Evolutionary conservation across 2,113 vertebrate genomes (phyloP), one percentile per base, ranked within the genome.

Genomic region (Nesogale talazaci): DNA sequence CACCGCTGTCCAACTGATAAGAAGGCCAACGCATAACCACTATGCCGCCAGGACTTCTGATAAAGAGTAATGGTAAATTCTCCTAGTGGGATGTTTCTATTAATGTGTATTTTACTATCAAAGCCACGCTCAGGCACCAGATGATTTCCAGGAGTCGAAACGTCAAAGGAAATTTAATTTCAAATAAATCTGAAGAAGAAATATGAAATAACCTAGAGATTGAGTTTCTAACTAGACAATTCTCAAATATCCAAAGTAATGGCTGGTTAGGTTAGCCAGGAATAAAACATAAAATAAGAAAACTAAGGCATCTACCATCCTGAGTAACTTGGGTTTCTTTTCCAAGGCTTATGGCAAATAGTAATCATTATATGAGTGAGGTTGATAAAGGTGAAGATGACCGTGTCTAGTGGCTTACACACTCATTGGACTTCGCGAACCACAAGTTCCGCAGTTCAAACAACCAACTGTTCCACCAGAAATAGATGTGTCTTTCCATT

Each of bases 281-380:
- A 27, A 29, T 65, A 65, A 27, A 23, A 46, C 83, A 84, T 65
- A 77, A 22, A 7, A 67, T 29, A 67, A 23, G 46, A 34, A 70
- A 10, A 14, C 57, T 85, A 77, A 89, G 22, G 34, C 42, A 46
- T 46, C 42, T 10, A 46, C 42, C 42, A 46, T 46, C 42, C 42
- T 46, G 5, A 88, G 42, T 70, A 87, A 80, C 36, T 84, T 83
- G n/a, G n/a, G n/a, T 63, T 29, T 89, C 92, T 77, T 82, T 75
- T 19, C 20, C n/a, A 70, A 78, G 86, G 52, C 31, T 34, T 17
- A 23, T 42, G 36, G 52, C 36, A 82, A 94, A 78, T n/a, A 79
- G 57, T 10, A 67, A 42, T 9, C 2, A 31, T 8, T 6, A 72
- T 46, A 46, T 46, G 5, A 46, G 42, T 46, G 42, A 46, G 42